Conservation (phyloP, 2,113 vertebrate species). For the Neodon shergylaensis region DNA sequence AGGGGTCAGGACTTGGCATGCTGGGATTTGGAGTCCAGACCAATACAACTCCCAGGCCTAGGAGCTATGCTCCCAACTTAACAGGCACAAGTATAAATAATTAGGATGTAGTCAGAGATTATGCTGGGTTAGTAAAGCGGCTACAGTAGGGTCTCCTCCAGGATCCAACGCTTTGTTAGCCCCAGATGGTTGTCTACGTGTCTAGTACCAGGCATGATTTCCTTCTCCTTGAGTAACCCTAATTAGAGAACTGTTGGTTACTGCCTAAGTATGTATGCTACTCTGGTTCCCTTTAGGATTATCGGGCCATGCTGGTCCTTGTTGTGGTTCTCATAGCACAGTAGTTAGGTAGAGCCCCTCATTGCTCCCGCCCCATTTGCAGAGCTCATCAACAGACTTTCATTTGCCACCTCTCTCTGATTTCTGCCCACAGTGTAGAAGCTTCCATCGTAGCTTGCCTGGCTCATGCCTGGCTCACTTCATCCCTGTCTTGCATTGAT, state of each 20-base stretch:
- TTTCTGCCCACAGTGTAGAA: fast-evolving
- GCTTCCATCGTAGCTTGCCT: fast-evolving
- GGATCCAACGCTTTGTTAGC: neutral
- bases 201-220: neutral
- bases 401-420: fast-evolving
- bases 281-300: neutral
- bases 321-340: neutral
- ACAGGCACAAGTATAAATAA: neutral
- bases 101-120: neutral
- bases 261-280: neutral
- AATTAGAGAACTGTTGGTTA: neutral
- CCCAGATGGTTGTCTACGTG: neutral
- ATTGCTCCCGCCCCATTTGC: neutral
- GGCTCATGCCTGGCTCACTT: neutral
- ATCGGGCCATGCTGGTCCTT: neutral
- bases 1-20: no score
- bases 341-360: neutral
- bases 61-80: no score
- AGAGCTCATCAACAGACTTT: neutral
- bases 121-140: neutral
- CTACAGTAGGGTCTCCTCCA: neutral
- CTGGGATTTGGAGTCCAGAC: no score
- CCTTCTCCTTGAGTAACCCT: neutral
- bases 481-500: neutral
- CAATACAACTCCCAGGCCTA: no score